These are phyloP conservation scores for Drosophila melanocephala DNA, from an alignment of 2,888 invertebrate genomes.

Conservation along the genomic window DNA sequence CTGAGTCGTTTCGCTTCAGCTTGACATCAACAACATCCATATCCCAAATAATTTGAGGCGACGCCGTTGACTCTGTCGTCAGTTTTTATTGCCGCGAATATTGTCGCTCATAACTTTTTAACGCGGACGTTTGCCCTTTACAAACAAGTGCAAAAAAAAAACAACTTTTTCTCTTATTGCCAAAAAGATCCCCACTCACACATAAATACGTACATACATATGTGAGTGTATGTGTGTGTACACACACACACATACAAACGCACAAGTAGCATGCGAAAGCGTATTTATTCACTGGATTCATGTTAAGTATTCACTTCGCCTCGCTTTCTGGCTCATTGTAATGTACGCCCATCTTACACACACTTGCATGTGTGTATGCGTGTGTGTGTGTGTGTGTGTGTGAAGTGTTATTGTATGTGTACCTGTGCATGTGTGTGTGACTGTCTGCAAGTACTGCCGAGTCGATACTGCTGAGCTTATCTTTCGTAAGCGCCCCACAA, in stretches of 20 bases:
- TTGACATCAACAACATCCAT: slow-evolving; percentile 20
- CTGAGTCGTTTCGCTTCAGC: background rate
- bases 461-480: slow-evolving; percentile 50
- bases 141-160: slow-evolving; percentile 49
- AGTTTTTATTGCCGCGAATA: slow-evolving; percentile 71
- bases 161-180: slow-evolving; percentile 32
- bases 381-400: slow-evolving; percentile 6
- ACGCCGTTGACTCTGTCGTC: slow-evolving; percentile 49
- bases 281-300: slow-evolving; percentile 51
- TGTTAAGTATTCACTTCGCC: slow-evolving; percentile 30
- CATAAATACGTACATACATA: slow-evolving; percentile 14
- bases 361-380: slow-evolving; percentile 2
- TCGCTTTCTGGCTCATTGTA: slow-evolving; percentile 44
- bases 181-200: slow-evolving; percentile 13
- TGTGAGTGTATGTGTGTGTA: background rate
- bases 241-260: background rate
- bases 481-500: slow-evolving; percentile 52
- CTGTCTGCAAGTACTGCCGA: slow-evolving; percentile 41
- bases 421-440: slow-evolving; percentile 5
- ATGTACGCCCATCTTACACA: slow-evolving; percentile 50
- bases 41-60: slow-evolving; percentile 53
- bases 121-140: slow-evolving; percentile 61
- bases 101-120: slow-evolving; percentile 71
- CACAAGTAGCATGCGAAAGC: slow-evolving; percentile 18
- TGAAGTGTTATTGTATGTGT: slow-evolving; percentile 6